Conservation (phyloP, 2,888 invertebrate genomes). For the Lasioglossum vierecki region DNA sequence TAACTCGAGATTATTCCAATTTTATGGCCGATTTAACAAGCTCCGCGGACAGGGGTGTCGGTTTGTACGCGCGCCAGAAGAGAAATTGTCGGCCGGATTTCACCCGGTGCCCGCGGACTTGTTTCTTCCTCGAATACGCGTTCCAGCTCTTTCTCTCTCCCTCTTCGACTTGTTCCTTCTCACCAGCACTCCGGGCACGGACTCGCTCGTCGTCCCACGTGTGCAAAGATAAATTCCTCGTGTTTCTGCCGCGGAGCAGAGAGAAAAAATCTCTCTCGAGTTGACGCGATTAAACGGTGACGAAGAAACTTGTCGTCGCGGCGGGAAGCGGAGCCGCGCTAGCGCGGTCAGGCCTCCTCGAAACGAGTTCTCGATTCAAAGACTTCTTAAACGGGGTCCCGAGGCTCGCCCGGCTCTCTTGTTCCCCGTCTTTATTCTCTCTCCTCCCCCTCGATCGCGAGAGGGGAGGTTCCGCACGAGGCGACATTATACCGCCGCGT, state of each 20-base stretch:
- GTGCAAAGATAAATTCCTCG: background rate
- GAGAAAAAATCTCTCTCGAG: conserved; percentile 24
- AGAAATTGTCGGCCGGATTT: conserved; percentile 42
- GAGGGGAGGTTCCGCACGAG: conserved; percentile 67
- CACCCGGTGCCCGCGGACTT: conserved; percentile 10
- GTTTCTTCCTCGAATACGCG: conserved; percentile 10
- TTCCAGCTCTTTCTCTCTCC: background rate
- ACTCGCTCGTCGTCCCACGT: background rate
- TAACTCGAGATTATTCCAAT: conserved; percentile 78
- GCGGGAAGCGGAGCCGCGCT: background rate
- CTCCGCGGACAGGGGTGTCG: conserved; percentile 54
- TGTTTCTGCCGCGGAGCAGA: background rate
- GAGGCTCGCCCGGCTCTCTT: conserved; percentile 40
- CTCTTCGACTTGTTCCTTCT: background rate
- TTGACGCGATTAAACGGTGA: conserved; percentile 10
- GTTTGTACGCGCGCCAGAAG: conserved; percentile 25
- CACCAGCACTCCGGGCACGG: background rate
- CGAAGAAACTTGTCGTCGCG: conserved; percentile 37
- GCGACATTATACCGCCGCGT: conserved; percentile 68
- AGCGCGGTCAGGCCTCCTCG: conserved; percentile 19
- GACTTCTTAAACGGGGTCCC: conserved; percentile 67
- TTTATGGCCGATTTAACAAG: conserved; percentile 79
- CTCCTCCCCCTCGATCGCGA: conserved; percentile 58
- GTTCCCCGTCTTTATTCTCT: conserved; percentile 48
- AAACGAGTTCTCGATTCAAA: conserved; percentile 76